Conservation (phyloP, 1,140 invertebrate species). For the Hylyphantes graminicola region DNA sequence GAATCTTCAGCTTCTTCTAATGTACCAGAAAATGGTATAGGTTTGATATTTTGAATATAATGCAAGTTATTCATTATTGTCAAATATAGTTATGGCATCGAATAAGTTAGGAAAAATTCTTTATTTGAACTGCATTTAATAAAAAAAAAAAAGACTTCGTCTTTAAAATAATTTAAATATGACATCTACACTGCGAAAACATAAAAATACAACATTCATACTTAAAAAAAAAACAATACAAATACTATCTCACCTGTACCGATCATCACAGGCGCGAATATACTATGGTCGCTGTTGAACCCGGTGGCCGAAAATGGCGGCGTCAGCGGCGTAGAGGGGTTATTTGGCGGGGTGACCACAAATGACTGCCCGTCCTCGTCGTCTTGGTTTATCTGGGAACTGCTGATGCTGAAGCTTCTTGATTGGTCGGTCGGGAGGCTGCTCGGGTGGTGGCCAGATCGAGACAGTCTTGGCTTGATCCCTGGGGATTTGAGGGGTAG, state of each 20-base stretch:
- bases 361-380: constrained; percentile 62
- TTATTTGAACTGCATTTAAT: too few species aligned
- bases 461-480: constrained; percentile 78
- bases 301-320: constrained; percentile 61
- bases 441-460: constrained; percentile 66
- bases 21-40: too few species aligned
- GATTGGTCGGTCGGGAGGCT: constrained; percentile 64
- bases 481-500: constrained; percentile 89
- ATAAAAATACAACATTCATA: too few species aligned
- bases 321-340: constrained; percentile 67
- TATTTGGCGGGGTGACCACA: constrained; percentile 63
- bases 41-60: too few species aligned
- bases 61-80: too few species aligned
- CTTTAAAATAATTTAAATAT: too few species aligned
- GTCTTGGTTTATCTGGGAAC: constrained; percentile 57
- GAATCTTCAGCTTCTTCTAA: too few species aligned
- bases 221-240: constrained; percentile 39
- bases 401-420: constrained; percentile 54
- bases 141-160: too few species aligned
- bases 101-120: too few species aligned
- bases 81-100: too few species aligned
- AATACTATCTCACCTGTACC: constrained; percentile 62
- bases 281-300: constrained; percentile 66
- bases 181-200: too few species aligned
- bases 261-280: constrained; percentile 71